phyloP scores from a whole-genome alignment of 2,113 vertebrate genomes.

The Pseudopodoces humilis region DNA sequence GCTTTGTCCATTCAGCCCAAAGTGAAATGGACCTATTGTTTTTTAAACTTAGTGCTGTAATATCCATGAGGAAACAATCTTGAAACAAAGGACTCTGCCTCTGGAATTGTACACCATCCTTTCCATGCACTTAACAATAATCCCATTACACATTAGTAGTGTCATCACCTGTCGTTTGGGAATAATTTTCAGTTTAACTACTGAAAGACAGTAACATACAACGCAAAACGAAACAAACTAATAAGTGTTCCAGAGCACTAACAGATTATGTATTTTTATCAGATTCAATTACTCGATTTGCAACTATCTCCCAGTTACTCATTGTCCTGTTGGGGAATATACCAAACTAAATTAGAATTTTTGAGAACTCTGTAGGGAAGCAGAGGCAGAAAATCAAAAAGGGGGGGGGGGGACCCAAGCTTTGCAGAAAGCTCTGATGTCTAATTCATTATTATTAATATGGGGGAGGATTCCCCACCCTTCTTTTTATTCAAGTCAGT shows the following conservation, averaged over 20 bases:
- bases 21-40: background rate
- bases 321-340: background rate
- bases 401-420: rapidly evolving
- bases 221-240: background rate
- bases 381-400: background rate
- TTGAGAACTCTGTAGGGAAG: background rate
- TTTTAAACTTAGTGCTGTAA: background rate
- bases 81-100: background rate
- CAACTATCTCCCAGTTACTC: background rate
- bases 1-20: background rate
- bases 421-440: background rate
- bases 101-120: background rate
- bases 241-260: background rate
- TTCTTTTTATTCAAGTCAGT: background rate
- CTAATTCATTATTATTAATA: background rate
- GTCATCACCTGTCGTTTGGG: background rate
- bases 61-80: rapidly evolving
- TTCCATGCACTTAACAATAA: background rate
- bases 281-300: background rate
- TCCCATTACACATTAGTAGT: background rate
- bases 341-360: background rate
- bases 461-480: rapidly evolving
- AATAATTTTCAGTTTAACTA: background rate
- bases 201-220: background rate
- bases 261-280: background rate